These are phyloP conservation scores for Natrix natrix DNA, from an alignment of 2,797 vertebrate genomes.

Conservation along the genomic window DNA sequence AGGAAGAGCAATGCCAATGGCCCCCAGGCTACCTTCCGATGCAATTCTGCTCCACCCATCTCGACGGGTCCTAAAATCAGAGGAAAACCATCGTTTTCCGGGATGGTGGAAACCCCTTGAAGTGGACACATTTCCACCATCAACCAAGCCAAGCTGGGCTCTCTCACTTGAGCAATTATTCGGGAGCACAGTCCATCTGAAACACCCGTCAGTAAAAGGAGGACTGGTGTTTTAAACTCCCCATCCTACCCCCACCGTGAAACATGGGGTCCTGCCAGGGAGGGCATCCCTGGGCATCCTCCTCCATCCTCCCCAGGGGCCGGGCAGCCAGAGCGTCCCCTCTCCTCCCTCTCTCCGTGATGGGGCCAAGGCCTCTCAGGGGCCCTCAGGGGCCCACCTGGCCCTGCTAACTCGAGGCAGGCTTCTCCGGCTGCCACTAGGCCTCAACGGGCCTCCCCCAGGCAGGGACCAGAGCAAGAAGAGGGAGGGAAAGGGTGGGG, in stretches of 20 bases:
- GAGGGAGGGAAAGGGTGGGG: not conserved
- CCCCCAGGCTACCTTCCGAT: not conserved
- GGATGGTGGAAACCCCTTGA: not conserved
- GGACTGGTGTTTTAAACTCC: not conserved
- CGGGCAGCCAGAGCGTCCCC: not conserved
- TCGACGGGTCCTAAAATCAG: not conserved
- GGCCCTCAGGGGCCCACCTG: not conserved
- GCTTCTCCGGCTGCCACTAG: not conserved
- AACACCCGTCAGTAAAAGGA: not conserved
- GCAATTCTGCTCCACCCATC: not conserved
- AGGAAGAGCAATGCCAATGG: not conserved
- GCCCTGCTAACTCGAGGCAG: not conserved
- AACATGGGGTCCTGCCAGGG: not conserved
- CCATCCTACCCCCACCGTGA: not conserved
- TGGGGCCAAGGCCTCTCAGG: too few species aligned
- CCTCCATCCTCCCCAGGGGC: not conserved
- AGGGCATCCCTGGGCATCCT: not conserved
- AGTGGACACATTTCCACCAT: not conserved
- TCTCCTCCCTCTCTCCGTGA: not conserved
- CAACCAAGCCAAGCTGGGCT: not conserved
- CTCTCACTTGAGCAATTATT: too few species aligned
- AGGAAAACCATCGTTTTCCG: not conserved
- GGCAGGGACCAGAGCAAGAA: not conserved
- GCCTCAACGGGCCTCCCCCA: not conserved
- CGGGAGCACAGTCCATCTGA: too few species aligned